Base-by-base conservation (phyloP, 2,797 vertebrate species). In the Phrynocephalus forsythii region DNA sequence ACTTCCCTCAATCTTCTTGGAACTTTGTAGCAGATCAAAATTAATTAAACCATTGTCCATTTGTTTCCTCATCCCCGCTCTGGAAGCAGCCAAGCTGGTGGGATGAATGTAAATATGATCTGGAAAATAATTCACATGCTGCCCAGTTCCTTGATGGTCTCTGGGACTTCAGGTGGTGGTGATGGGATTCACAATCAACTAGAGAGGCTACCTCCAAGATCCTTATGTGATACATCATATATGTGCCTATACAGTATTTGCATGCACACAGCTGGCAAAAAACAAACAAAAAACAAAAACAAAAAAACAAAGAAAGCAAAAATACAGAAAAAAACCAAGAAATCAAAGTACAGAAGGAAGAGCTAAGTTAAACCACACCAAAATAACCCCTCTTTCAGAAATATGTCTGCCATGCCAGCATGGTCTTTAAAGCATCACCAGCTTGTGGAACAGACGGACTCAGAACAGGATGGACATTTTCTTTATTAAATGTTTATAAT, bases 1-100 rank as follows among this genome's bases (percentile, higher is more conserved):
- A 7, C 82, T 78, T 84, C 28, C 38, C 77, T 24, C 18, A 0
- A 1, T 83, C 85, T 89, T 86, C 72, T 87, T 68, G 10, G 7
- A 56, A 84, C 56, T 28, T 22, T 1, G 22, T 13, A n/a, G n/a
- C 2, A 90, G 52, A 38, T 44, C 68, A 83, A 88, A 26, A 77
- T 71, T 69, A 83, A 83, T 83, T 72, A 30, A 83, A 83, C 68
- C 82, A 18, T 22, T 77, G 63, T 71, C 60, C 68, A 84, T 84
- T 79, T 80, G 67, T 86, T 4, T 6, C 71, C 77, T 75, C 30
- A 77, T 48, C 30, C 30, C 24, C 50, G 11, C 60, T 7, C 73
- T 11, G 88, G 11, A 85, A 83, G 87, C 86, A 88, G 1, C 15
- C 3, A 38, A 85, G 60, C 38, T 33, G 5, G 7, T 76, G 5